phyloP scores from a whole-genome alignment of 1,140 invertebrate species.

The Pseudomyrmex cubaensis region DNA sequence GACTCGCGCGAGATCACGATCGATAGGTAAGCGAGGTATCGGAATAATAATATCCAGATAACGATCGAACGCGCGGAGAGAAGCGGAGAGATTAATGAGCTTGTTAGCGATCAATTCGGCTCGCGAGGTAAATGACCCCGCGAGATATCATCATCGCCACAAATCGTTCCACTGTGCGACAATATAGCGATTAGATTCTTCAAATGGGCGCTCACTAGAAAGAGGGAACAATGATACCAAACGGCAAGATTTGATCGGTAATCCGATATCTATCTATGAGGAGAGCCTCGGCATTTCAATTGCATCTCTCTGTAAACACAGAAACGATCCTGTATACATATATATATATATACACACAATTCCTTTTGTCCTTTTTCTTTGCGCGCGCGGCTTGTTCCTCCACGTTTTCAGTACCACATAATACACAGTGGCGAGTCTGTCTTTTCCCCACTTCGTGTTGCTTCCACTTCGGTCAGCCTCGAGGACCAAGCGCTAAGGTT shows the following conservation, averaged over 20 bases:
- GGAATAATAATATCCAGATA: background rate
- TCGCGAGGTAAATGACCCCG: constrained; percentile 23
- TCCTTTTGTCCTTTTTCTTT: background rate
- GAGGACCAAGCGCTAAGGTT: constrained; percentile 69
- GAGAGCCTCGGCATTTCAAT: too few relatives aligned
- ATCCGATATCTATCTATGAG: constrained; percentile 27
- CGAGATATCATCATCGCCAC: background rate
- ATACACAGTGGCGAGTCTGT: constrained; percentile 43
- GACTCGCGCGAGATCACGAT: constrained; percentile 29
- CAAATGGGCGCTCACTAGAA: too few relatives aligned
- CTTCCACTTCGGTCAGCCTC: constrained; percentile 59
- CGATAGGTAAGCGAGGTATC: background rate
- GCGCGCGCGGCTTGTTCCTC: background rate
- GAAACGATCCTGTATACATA: constrained; percentile 3
- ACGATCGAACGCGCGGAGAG: constrained; percentile 5
- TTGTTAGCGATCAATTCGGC: constrained; percentile 44
- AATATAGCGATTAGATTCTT: constrained; percentile 31
- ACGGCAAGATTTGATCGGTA: constrained; percentile 1
- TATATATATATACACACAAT: background rate
- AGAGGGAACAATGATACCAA: background rate
- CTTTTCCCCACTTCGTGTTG: constrained; percentile 62
- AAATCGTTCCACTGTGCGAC: background rate
- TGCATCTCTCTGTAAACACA: background rate
- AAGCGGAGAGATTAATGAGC: constrained; percentile 45
- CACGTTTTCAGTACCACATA: constrained; percentile 2